Evolutionary conservation across 2,797 vertebrate species (phyloP).

Genomic region (Hemibagrus guttatus): DNA sequence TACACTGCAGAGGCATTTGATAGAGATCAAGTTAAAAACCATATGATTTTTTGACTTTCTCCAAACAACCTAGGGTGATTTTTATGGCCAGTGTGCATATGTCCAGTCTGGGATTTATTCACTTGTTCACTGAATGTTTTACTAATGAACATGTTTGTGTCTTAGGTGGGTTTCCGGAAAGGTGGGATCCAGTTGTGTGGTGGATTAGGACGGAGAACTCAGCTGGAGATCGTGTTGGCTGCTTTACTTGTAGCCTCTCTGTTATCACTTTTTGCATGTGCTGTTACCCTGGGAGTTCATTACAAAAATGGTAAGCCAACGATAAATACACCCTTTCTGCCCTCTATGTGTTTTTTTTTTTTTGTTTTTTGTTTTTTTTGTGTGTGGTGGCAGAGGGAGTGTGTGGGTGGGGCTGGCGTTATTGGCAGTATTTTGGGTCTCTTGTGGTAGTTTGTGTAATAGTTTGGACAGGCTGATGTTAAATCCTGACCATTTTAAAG

Average conservation of each 20-base stretch:
- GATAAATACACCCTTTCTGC: background rate
- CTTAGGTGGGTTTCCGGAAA: slow-evolving; percentile 90
- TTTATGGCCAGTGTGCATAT: background rate
- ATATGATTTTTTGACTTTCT: background rate
- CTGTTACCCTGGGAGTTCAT: slow-evolving; percentile 82
- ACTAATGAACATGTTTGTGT: slow-evolving; percentile 31
- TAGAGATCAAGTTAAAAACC: background rate
- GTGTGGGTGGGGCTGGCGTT: background rate
- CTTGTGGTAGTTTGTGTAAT: background rate
- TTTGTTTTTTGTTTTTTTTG: background rate
- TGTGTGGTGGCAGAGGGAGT: background rate
- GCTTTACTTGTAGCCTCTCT: slow-evolving; percentile 76
- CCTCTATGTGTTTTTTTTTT: background rate
- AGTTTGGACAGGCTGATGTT: background rate
- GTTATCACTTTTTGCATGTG: slow-evolving; percentile 80
- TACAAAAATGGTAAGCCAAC: slow-evolving; percentile 80
- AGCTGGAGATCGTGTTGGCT: slow-evolving; percentile 84
- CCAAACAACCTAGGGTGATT: background rate
- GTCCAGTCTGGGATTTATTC: background rate
- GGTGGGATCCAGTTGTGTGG: slow-evolving; percentile 73
- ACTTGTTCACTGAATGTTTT: background rate
- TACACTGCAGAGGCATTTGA: background rate
- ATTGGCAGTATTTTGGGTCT: background rate
- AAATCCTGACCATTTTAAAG: slow-evolving; percentile 9
- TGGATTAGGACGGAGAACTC: slow-evolving; percentile 77